Evolutionary conservation across 2,888 invertebrate species (phyloP), one percentile per base, ranked within the genome.

Genomic region (Folsomia candida): DNA sequence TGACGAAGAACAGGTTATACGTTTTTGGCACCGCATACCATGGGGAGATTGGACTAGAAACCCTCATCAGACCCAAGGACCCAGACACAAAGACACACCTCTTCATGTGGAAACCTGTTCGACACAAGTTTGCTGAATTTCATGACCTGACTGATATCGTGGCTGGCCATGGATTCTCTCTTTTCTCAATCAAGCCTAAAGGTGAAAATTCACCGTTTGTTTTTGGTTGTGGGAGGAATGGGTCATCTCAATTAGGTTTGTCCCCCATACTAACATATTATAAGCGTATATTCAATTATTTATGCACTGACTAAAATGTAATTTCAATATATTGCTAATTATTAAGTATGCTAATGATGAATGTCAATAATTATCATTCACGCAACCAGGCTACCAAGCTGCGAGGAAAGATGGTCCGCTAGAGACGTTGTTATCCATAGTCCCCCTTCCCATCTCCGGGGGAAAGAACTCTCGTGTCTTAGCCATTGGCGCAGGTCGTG

Each of bases 91-190:
- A 37, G 37, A 14, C 51, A 26, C 60, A 51, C 2, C 4, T 67
- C 2, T 72, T 51, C 27, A 66, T 76, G 20, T 63, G 63, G 6
- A 69, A 67, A 60, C 79, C 79, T 1, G 73, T 76, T n/a, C 58
- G 79, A 14, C 74, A 78, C 58, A 24, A 62, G 25, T 74, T 78
- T 69, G 73, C 61, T 1, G 68, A 71, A n/a, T 24, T 24, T 2
- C 63, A 73, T 25, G 24, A 88, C 87, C 86, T 91, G 0, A 86
- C 84, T 0, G 87, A 91, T 77, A 84, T 92, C 60, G 89, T 91
- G 0, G 91, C 91, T 81, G 97, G 97, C 0, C 95, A 94, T 84
- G 97, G 97, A 0, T 97, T 94, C 81, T 91, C 94, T 1, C 87
- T 90, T 0, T 89, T 91, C 78, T 88, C 90, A 6, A 88, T 92